A percentile compares a stretch with the other conserved stretches of the same genome.
Evolutionary conservation across 2,888 invertebrate species (phyloP).

Genomic region (Agelastica alni): DNA sequence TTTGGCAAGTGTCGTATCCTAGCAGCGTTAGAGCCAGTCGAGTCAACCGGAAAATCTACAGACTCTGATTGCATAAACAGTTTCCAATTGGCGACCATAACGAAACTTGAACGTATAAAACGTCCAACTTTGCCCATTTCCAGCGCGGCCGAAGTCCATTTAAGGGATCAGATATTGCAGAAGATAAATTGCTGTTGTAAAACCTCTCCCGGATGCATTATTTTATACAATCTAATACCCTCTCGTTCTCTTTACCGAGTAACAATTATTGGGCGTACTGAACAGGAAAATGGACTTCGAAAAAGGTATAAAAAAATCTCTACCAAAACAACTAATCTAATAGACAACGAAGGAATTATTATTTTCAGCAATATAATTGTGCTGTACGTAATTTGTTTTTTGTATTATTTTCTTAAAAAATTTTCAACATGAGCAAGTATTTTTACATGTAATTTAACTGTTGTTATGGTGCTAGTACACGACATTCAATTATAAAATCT

Average conservation of each 20-base stretch:
- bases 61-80: slow-evolving; percentile 46
- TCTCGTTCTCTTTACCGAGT: slow-evolving; percentile 26
- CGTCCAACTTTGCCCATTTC: slow-evolving; percentile 43
- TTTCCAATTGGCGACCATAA: slow-evolving; percentile 46
- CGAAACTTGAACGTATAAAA: slow-evolving; percentile 44
- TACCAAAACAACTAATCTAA: no score
- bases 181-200: slow-evolving; percentile 40
- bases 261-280: slow-evolving; percentile 26
- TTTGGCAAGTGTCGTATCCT: slow-evolving; percentile 34
- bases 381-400: no score
- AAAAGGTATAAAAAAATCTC: no score
- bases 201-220: slow-evolving; percentile 40
- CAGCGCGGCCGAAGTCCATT: slow-evolving; percentile 44
- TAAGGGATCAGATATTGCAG: slow-evolving; percentile 42
- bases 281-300: slow-evolving; percentile 7
- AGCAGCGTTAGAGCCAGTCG: slow-evolving; percentile 30
- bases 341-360: no score
- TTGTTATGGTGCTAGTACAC: no score
- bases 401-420: no score
- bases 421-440: no score
- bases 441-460: no score
- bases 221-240: slow-evolving; percentile 36
- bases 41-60: slow-evolving; percentile 45
- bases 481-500: no score
- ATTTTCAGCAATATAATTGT: no score